Evolutionary conservation across 2,888 invertebrate genomes (phyloP).

Genomic region (Reticulitermes lucifugus): DNA sequence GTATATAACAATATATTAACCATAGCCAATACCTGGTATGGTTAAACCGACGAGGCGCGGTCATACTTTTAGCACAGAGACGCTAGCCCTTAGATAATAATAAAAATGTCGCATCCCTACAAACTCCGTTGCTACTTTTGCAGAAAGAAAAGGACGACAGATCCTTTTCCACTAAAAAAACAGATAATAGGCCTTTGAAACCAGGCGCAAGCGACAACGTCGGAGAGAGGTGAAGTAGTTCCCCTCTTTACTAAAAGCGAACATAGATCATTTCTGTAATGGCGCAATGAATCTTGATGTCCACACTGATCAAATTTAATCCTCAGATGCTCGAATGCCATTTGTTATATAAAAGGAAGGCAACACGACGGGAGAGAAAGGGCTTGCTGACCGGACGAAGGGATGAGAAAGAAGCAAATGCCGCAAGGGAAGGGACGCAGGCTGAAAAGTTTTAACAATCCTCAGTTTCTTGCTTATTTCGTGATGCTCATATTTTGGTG

Average conservation of each 20-base stretch:
- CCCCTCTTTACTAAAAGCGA: slow-evolving; percentile 50
- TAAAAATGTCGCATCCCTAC: slow-evolving; percentile 44
- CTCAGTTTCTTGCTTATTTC: slow-evolving; percentile 27
- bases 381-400: slow-evolving; percentile 22
- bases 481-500: slow-evolving; percentile 24
- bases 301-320: slow-evolving; percentile 67
- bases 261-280: slow-evolving; percentile 65
- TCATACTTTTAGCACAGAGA: neutral
- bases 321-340: slow-evolving; percentile 61
- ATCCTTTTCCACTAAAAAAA: neutral
- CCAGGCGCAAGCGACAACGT: neutral
- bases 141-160: neutral
- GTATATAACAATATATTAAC: slow-evolving; percentile 24
- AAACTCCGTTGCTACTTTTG: neutral
- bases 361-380: slow-evolving; percentile 15
- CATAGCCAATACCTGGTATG: slow-evolving; percentile 1
- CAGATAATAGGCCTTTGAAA: slow-evolving; percentile 22
- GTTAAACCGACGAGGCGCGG: neutral
- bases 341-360: slow-evolving; percentile 41
- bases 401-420: slow-evolving; percentile 28
- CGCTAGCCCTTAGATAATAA: slow-evolving; percentile 44
- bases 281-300: slow-evolving; percentile 67
- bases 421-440: slow-evolving; percentile 31
- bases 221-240: slow-evolving; percentile 46
- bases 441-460: slow-evolving; percentile 28